Conservation (phyloP, 2,888 invertebrate species). For the Mesorhabditis spiculigera region DNA sequence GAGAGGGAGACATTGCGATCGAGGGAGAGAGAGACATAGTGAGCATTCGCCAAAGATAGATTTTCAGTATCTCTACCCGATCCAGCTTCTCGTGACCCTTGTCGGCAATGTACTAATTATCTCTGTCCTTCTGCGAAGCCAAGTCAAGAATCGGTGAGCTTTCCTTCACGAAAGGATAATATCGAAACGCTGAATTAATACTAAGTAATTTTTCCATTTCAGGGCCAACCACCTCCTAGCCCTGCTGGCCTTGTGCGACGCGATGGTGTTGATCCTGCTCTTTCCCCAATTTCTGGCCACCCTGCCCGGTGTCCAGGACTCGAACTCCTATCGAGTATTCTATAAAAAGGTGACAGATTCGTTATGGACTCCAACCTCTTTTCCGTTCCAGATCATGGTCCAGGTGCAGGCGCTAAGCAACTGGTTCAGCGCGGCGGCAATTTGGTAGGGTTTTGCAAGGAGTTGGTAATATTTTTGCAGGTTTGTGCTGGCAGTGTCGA, state of each 20-base stretch:
- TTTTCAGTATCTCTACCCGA: conserved; percentile 47
- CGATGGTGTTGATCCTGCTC: conserved; percentile 41
- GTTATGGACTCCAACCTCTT: background rate
- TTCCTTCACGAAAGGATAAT: background rate
- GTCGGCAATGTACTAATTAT: conserved; percentile 51
- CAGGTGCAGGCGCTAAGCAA: conserved; percentile 29
- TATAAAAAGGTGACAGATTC: conserved; percentile 11
- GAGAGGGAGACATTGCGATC: too few relatives aligned
- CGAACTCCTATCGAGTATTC: conserved; percentile 30
- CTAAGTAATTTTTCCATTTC: conserved; percentile 9
- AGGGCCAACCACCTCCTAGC: conserved; percentile 42
- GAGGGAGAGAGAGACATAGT: background rate
- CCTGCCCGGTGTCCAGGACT: conserved; percentile 22
- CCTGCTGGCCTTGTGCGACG: conserved; percentile 39
- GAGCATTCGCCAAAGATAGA: background rate
- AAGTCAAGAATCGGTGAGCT: conserved; percentile 36
- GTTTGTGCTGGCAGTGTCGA: conserved; percentile 43
- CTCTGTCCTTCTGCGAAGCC: conserved; percentile 42
- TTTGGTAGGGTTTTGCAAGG: conserved; percentile 26
- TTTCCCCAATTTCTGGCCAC: conserved; percentile 33
- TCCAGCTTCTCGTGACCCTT: conserved; percentile 48
- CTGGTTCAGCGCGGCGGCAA: conserved; percentile 46
- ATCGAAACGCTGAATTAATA: background rate
- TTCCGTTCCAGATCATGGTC: background rate
- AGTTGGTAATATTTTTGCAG: conserved; percentile 15